phyloP scores from a whole-genome alignment of 2,113 vertebrate genomes.

The human (Homo sapiens) region GRCh38 chr22:15551501-15552000 shows the following conservation, averaged over 20 bases:
- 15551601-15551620: conserved; percentile 98
- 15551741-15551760: conserved; percentile 89
- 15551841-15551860: conserved; percentile 97
- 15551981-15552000: conserved; percentile 95
- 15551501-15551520: conserved; percentile 87
- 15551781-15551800: conserved; percentile 81
- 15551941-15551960: conserved; percentile 99
- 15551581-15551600: conserved; percentile 98
- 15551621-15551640: conserved; percentile 96
- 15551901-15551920: conserved; percentile 98
- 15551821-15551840: conserved; percentile 97
- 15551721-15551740: conserved; percentile 95
- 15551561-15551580: conserved; percentile 85
- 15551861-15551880: conserved; percentile 99
- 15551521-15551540: conserved; percentile 84
- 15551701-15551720: conserved; percentile 93
- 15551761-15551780: conserved; percentile 86
- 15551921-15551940: conserved; percentile 97
- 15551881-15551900: conserved; percentile 99
- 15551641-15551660: conserved; percentile 97
- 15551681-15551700: conserved; percentile 91
- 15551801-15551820: conserved; percentile 90
- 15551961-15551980: conserved; percentile 98
- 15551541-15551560: conserved; percentile 58
- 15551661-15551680: conserved; percentile 97